Evolutionary conservation across 2,797 vertebrate species (phyloP), one percentile per base, ranked within the genome.

Genomic region (Luscinia megarhynchos): DNA sequence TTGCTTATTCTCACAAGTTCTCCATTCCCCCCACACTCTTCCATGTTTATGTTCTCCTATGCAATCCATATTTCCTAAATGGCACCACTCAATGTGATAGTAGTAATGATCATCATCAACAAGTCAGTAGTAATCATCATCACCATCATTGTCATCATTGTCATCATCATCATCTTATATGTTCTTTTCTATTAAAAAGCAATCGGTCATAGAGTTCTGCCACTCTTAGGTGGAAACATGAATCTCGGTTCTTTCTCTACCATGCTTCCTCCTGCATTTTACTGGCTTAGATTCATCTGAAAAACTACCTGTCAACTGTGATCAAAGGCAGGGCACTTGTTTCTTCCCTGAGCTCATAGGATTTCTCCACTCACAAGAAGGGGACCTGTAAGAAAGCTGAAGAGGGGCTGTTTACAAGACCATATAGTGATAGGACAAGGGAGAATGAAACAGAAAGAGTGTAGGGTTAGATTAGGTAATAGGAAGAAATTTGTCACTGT

Each of bases 41-140:
- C 23, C 41, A n/a, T 27, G 22, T 43, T 90, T 73, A 45, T 6
- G 0, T 41, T 92, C 38, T 68, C 17, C 43, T 18, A 34, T 40
- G 11, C 17, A 73, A 73, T 32, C 51, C 5, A 0, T 53, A 15
- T 57, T 85, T 80, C 36, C 53, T 80, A 78, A 87, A 68, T 61
- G 24, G 11, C 36, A 72, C 21, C 11, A 38, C 16, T 61, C 1
- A 2, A 1, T 4, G 2, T 18, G 6, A 15, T 17, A 36, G 51
- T 46, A 13, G 6, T 20, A 69, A 38, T 40, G 27, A 54, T 40
- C 13, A 51, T 15, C 17, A 59, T 45, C 32, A 75, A 43, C 0
- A 1, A 75, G 62, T n/a, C n/a, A 32, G 27, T 8, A 75, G 10
- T 36, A 12, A 27, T 77, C 32, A 61, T 38, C 48, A 79, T 55